Conservation (phyloP, 2,797 vertebrate genomes). For the Onychomys torridus region DNA sequence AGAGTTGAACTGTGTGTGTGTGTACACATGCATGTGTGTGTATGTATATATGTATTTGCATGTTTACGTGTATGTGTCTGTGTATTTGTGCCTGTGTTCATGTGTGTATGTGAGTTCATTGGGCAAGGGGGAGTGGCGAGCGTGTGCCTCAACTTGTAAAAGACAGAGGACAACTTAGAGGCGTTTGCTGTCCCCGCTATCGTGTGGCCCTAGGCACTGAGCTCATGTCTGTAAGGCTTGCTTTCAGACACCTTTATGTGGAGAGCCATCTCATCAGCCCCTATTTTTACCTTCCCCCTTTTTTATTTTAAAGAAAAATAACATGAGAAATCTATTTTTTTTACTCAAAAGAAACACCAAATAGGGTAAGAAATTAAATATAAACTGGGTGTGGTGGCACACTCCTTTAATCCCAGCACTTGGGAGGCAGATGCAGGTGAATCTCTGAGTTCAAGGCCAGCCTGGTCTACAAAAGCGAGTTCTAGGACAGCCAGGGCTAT, state of each 20-base stretch:
- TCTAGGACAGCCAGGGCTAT: neutral
- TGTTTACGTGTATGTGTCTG: neutral
- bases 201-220: neutral
- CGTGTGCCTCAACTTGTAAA: neutral
- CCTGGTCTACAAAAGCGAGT: neutral
- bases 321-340: neutral
- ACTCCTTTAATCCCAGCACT: neutral
- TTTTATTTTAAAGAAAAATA: neutral
- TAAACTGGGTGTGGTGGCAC: neutral
- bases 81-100: neutral
- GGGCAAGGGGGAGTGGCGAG: neutral
- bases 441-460: neutral
- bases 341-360: neutral
- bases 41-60: neutral
- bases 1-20: neutral
- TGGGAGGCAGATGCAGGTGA: neutral
- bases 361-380: neutral
- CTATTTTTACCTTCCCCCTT: neutral
- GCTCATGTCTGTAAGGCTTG: neutral
- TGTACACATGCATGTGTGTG: neutral
- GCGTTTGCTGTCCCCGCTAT: neutral
- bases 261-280: neutral
- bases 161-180: neutral
- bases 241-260: neutral
- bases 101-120: neutral